Conservation (phyloP, 2,888 invertebrate genomes). For the Agriopis marginaria region DNA sequence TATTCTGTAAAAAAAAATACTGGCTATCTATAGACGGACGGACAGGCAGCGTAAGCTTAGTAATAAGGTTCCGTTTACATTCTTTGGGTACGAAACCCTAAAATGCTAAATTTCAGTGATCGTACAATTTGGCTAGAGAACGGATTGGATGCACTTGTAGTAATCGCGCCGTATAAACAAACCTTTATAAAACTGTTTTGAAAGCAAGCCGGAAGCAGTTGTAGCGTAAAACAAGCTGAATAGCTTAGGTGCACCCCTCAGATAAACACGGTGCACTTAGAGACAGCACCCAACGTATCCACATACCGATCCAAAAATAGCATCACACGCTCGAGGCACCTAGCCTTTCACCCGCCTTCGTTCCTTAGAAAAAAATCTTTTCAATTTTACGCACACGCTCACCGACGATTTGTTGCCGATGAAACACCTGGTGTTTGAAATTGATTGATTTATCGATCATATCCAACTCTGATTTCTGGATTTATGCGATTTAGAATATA, state of each 20-base stretch:
- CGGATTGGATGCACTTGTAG: slow-evolving; percentile 25
- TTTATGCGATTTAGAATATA: slow-evolving; percentile 23
- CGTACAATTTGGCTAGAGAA: not conserved
- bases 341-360: slow-evolving; percentile 50
- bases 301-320: slow-evolving; percentile 76
- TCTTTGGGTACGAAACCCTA: too few relatives aligned
- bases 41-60: too few relatives aligned
- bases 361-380: slow-evolving; percentile 49
- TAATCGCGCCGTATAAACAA: slow-evolving; percentile 43
- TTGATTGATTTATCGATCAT: slow-evolving; percentile 45
- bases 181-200: slow-evolving; percentile 50
- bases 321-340: slow-evolving; percentile 53
- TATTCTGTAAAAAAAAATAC: too few relatives aligned
- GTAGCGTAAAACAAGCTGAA: slow-evolving; percentile 63
- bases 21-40: too few relatives aligned
- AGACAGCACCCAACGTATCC: slow-evolving; percentile 63
- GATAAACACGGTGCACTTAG: slow-evolving; percentile 77
- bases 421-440: slow-evolving; percentile 49
- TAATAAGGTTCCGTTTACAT: too few relatives aligned
- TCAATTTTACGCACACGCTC: slow-evolving; percentile 37
- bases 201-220: slow-evolving; percentile 59
- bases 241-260: slow-evolving; percentile 70
- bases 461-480: slow-evolving; percentile 26
- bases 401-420: slow-evolving; percentile 48
- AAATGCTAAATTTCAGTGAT: not conserved